Base-by-base conservation (phyloP, 2,797 vertebrate species). In the Urocyon cinereoargenteus region DNA sequence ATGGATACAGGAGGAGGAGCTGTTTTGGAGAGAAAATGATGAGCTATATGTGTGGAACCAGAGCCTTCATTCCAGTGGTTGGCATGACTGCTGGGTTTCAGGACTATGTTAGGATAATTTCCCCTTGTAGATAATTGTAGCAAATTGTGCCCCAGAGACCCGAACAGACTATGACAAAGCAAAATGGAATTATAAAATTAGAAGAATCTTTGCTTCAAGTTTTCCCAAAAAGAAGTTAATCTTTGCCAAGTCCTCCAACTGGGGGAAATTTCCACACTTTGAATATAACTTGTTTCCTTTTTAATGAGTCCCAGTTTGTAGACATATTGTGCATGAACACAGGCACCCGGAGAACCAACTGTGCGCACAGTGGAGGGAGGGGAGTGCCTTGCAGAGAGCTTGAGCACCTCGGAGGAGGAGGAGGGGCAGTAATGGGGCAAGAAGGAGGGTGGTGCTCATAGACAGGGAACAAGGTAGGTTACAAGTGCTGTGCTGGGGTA, bases 161-260 rank as follows among this genome's bases (percentile, higher is more conserved):
- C 40, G 90, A 91, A 86, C 26, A 83, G 62, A 97, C 57, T 13
- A 18, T 57, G 40, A 62, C 19, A 84, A 86, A 84, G 6, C 49
- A 92, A 83, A 91, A 62, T 57, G 40, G 7, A 94, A 79, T 73
- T 68, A 84, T 75, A 86, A 90, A 92, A 91, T 86, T 79, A 75
- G 79, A 73, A 95, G 45, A 61, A 75, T 7, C 34, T 92, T 51
- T 57, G 55, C 34, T 85, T 86, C 61, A 91, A 24, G 6, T 45
- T 84, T 83, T 91, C n/a, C n/a, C 22, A 73, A 9, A 93, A 89
- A 77, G 34, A 85, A 85, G 14, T 78, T 34, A 77, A 72, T 70
- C 19, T 92, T 72, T 55, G 28, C 6, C 59, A 91, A 94, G 51
- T 87, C 51, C n/a, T 91, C 90, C 61, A 86, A 34, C 45, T 36